Evolutionary conservation across 2,113 vertebrate species (phyloP).

Genomic region (Epinephelus fuscoguttatus): DNA sequence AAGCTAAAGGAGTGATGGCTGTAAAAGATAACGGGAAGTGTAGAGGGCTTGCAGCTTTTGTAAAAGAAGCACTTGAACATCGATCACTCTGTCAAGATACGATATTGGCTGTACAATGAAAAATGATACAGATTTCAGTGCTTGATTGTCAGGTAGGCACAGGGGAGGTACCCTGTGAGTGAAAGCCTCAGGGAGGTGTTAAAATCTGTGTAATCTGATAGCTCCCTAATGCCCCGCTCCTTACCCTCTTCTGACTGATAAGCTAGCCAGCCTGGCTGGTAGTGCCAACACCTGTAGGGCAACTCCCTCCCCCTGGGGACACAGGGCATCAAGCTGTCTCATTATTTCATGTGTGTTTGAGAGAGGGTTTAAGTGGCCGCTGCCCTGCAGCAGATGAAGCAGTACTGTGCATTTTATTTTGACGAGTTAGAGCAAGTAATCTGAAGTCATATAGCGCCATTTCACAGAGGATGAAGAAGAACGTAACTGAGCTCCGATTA

Average conservation of each 20-base stretch:
- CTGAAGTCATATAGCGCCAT: background rate
- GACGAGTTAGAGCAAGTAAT: background rate
- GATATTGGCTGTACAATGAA: slow-evolving; percentile 58
- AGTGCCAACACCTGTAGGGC: slow-evolving; percentile 66
- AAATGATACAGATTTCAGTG: slow-evolving; percentile 53
- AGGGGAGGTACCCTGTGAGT: slow-evolving; percentile 39
- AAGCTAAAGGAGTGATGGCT: slow-evolving; percentile 51
- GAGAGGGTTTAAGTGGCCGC: background rate
- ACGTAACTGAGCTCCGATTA: slow-evolving; percentile 7
- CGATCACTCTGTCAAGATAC: slow-evolving; percentile 48
- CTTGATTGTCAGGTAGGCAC: slow-evolving; percentile 59
- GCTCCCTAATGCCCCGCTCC: slow-evolving; percentile 17
- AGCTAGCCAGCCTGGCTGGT: slow-evolving; percentile 27
- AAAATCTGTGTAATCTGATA: slow-evolving; percentile 63
- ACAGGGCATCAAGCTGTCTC: slow-evolving; percentile 11
- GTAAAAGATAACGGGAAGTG: slow-evolving; percentile 56
- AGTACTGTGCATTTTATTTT: slow-evolving; percentile 12
- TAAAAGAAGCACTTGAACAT: slow-evolving; percentile 63
- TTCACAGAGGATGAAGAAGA: slow-evolving; percentile 21
- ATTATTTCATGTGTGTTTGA: slow-evolving; percentile 25
- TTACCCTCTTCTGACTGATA: slow-evolving; percentile 43
- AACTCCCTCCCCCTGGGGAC: slow-evolving; percentile 37
- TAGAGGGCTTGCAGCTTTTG: slow-evolving; percentile 43
- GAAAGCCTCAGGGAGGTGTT: slow-evolving; percentile 55
- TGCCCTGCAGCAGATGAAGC: slow-evolving; percentile 12